These are phyloP conservation scores for Synchiropus splendidus DNA, from an alignment of 2,113 vertebrate genomes.

Conservation along the genomic window DNA sequence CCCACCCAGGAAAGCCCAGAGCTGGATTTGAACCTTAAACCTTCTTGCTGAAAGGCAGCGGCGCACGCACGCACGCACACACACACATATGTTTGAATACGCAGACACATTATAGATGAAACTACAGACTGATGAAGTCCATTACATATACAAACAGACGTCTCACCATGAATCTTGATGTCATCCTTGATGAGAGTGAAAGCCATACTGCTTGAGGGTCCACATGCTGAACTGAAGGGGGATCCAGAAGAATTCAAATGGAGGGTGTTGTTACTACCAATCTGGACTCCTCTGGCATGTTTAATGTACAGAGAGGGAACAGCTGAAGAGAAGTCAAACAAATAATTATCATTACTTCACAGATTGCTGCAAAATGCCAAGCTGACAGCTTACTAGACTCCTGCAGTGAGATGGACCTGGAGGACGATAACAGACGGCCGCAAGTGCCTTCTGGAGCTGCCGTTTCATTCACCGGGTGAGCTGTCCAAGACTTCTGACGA, in stretches of 20 bases:
- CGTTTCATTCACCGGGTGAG: constrained; percentile 41
- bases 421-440: constrained; percentile 5
- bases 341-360: no score
- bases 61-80: no score
- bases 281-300: constrained; percentile 64
- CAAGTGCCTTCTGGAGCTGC: constrained; percentile 18
- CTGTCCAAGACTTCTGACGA: constrained; percentile 48
- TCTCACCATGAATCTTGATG: constrained; percentile 60
- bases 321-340: background rate
- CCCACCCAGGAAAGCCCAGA: no score
- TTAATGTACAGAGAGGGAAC: constrained; percentile 44
- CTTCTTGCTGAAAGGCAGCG: no score
- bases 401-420: constrained; percentile 10
- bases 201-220: constrained; percentile 3
- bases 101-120: no score
- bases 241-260: constrained; percentile 30
- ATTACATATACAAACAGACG: background rate
- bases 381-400: constrained; percentile 41
- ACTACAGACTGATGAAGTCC: background rate
- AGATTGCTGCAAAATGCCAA: background rate
- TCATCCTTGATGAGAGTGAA: constrained; percentile 38
- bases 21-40: no score
- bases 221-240: constrained; percentile 1
- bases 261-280: constrained; percentile 66
- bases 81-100: no score